Base-by-base conservation (phyloP, 1,140 invertebrate species). In the Kradibia gibbosae region DNA sequence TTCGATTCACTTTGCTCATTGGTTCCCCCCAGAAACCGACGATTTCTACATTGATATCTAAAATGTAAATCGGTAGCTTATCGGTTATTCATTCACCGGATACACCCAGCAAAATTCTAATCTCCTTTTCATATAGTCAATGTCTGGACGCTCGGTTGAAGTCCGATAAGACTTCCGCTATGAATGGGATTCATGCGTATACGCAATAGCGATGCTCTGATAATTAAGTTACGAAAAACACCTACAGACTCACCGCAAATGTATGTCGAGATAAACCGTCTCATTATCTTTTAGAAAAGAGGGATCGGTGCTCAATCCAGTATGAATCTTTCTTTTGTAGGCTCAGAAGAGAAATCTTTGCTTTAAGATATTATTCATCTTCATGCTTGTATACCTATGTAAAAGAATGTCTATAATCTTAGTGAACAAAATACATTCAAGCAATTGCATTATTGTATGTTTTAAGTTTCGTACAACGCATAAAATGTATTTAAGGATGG, bases 61-160 rank as follows among this genome's bases (percentile, higher is more conserved):
- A 62, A 62, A 31, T 31, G 60, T 62, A 62, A 25, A 62, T 62
- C 60, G 60, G 60, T 62, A 62, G 60, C 60, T 62, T 62, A 62
- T 62, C 60, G 60, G 28, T 20, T 62, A 31, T 62, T 31, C 31
- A 62, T 62, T 62, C 28, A 62, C n/a, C 25, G 13, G 31, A 8
- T 13, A 31, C 8, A 25, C 31, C 60, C 0, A 62, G 25, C 31
- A 31, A 25, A 62, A 62, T 62, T 60, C n/a, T 31, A 62, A 31
- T 15, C 0, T 62, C 13, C 34, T 34, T 62, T 34, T 10, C 60
- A 62, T 31, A 3, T 34, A 13, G 13, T 25, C 28, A 34, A 62
- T 28, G 0, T 3, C 31, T 34, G 28, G 20, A 31, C 31, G 0
- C 31, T 34, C 60, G 60, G 28, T 17, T 11, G 5, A 62, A 62